These are phyloP conservation scores for Clusia tigrina DNA, from an alignment of 2,888 invertebrate genomes.

Conservation along the genomic window DNA sequence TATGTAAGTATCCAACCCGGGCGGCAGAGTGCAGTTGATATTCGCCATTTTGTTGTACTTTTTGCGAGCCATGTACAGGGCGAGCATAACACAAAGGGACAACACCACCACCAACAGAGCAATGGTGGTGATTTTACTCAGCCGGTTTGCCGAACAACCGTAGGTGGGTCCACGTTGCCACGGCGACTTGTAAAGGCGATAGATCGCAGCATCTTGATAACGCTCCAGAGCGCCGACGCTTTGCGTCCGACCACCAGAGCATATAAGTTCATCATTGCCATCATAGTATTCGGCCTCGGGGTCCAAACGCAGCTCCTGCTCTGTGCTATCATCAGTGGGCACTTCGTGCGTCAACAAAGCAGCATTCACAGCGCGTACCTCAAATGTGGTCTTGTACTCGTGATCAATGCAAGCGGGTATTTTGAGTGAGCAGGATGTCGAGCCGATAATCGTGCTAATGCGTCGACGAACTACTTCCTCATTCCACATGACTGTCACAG, in stretches of 20 bases:
- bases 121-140: constrained; percentile 40
- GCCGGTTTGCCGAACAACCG: constrained; percentile 37
- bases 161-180: constrained; percentile 44
- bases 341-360: constrained; percentile 33
- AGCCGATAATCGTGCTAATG: constrained; percentile 42
- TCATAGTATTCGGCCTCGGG: constrained; percentile 22
- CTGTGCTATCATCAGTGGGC: not conserved
- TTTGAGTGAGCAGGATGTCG: constrained; percentile 38
- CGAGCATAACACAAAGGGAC: constrained; percentile 33
- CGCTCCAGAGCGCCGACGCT: constrained; percentile 22
- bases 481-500: constrained; percentile 43
- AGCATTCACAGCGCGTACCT: constrained; percentile 60
- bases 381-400: constrained; percentile 41
- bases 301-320: not conserved
- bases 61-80: constrained; percentile 44
- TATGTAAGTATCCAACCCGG: constrained; percentile 51
- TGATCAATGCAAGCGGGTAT: constrained; percentile 42
- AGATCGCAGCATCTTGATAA: constrained; percentile 38
- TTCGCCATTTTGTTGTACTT: constrained; percentile 59
- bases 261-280: constrained; percentile 31
- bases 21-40: constrained; percentile 53
- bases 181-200: constrained; percentile 45
- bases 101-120: constrained; percentile 37
- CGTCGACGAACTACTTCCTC: constrained; percentile 40
- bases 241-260: constrained; percentile 24